A percentile compares a stretch with the other conserved stretches of the same genome.
Evolutionary conservation across 2,888 invertebrate species (phyloP).

Genomic region (Drosophila mettleri): DNA sequence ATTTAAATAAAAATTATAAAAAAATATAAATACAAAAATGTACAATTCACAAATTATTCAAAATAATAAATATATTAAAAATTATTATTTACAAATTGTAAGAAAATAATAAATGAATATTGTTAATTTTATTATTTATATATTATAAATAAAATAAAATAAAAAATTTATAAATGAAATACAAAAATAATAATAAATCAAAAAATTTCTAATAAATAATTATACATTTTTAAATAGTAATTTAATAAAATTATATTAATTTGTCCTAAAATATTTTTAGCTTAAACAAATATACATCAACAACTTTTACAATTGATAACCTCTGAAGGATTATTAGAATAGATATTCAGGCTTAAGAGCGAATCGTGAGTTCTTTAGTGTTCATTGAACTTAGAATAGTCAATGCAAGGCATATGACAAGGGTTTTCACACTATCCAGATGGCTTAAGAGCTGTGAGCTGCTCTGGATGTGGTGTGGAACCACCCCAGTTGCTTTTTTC

Average conservation of each 20-base stretch:
- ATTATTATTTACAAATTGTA: too few species aligned
- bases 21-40: too few species aligned
- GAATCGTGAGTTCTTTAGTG: not conserved
- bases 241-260: too few species aligned
- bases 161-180: too few species aligned
- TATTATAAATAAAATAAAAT: not conserved
- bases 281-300: not conserved
- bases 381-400: conserved; percentile 21
- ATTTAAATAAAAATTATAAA: too few species aligned
- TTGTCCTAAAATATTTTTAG: too few species aligned
- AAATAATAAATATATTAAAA: too few species aligned
- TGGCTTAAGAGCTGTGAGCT: not conserved
- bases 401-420: conserved; percentile 7
- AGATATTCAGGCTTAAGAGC: not conserved
- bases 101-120: too few species aligned
- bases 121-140: too few species aligned
- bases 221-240: not conserved
- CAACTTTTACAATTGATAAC: not conserved
- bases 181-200: not conserved
- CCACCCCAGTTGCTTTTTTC: conserved; percentile 3
- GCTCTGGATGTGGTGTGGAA: not conserved
- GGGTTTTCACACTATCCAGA: conserved; percentile 5
- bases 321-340: not conserved
- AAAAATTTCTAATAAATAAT: too few species aligned
- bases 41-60: too few species aligned